These are phyloP conservation scores for Poecile atricapillus DNA, from an alignment of 2,113 vertebrate species.

Conservation along the genomic window DNA sequence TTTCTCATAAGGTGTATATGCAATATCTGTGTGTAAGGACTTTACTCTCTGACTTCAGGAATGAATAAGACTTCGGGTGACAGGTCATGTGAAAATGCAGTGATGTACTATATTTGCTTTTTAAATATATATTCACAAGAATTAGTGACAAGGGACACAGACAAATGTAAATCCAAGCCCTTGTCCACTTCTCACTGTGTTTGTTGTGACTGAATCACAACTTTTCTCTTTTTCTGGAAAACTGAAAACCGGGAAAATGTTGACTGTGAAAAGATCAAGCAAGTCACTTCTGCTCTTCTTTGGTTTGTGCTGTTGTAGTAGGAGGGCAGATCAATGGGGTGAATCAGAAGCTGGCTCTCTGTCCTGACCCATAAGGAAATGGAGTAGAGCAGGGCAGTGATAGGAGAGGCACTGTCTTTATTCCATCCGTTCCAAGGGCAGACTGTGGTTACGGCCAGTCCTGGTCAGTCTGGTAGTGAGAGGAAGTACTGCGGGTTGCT, in stretches of 20 bases:
- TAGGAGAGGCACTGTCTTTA: accelerated
- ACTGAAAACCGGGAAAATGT: background rate
- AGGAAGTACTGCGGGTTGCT: background rate
- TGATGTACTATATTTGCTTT: background rate
- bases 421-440: background rate
- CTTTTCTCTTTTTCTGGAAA: background rate
- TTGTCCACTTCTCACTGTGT: background rate
- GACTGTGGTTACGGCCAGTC: background rate
- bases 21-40: background rate
- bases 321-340: background rate
- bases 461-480: background rate
- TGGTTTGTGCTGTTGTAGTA: background rate
- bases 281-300: background rate
- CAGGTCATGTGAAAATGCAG: background rate
- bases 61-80: background rate
- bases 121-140: background rate
- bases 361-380: background rate
- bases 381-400: background rate
- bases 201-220: background rate
- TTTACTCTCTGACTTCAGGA: background rate
- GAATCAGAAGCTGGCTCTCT: background rate
- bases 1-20: background rate
- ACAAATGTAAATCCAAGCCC: background rate
- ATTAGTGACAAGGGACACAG: background rate
- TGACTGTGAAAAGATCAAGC: background rate